phyloP scores from a whole-genome alignment of 2,888 invertebrate genomes.

The Luperina nickerlii region DNA sequence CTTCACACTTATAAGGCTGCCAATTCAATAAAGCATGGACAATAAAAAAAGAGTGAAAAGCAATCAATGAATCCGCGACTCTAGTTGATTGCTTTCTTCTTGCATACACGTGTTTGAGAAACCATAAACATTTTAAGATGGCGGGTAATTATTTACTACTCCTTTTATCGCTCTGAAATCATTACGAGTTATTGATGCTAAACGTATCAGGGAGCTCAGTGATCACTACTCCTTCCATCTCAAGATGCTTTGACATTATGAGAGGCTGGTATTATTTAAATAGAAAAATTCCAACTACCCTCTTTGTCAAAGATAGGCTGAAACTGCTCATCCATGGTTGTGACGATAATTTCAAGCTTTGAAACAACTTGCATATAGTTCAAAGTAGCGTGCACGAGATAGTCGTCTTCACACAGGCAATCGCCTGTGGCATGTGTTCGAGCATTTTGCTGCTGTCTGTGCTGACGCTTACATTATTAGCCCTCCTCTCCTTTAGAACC shows the following conservation, averaged over 20 bases:
- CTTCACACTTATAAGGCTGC: neutral
- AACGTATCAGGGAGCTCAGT: neutral
- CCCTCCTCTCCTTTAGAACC: too few relatives aligned
- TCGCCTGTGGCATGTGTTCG: too few relatives aligned
- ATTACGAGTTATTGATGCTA: neutral
- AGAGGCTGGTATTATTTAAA: neutral
- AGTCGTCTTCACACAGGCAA: too few relatives aligned
- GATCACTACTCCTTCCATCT: neutral
- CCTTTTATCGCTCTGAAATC: neutral
- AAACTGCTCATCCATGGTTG: neutral
- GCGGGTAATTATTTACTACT: slow-evolving; percentile 11
- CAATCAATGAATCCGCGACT: slow-evolving; percentile 13
- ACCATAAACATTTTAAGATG: slow-evolving; percentile 16
- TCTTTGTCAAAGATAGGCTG: neutral
- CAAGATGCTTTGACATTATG: neutral
- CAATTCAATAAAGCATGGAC: slow-evolving; percentile 1
- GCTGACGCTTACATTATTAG: too few relatives aligned
- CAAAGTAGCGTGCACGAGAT: too few relatives aligned
- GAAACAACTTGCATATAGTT: neutral
- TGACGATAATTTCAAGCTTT: neutral
- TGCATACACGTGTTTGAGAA: slow-evolving; percentile 34
- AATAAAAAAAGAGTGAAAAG: slow-evolving; percentile 5
- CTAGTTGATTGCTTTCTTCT: slow-evolving; percentile 35
- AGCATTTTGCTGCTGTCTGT: too few relatives aligned
- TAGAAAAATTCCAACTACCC: neutral